These are phyloP conservation scores for Cheilosia vulpina DNA, from an alignment of 2,888 invertebrate species.

Conservation along the genomic window DNA sequence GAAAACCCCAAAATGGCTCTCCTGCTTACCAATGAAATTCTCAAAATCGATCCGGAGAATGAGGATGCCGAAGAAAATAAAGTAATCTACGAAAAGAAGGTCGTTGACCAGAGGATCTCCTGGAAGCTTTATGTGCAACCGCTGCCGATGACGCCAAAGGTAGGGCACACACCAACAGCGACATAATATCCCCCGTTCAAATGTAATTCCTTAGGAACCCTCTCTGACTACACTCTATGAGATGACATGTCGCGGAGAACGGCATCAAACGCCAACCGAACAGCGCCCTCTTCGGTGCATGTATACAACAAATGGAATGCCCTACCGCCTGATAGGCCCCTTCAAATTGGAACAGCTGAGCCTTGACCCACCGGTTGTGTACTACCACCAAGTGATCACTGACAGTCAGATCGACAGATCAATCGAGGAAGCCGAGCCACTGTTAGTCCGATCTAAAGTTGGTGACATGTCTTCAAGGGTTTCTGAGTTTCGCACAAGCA, in stretches of 20 bases:
- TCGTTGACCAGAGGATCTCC: not conserved
- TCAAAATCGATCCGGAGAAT: slow-evolving; percentile 75
- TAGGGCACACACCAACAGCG: not conserved
- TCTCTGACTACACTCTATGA: slow-evolving; percentile 57
- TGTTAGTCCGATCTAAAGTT: slow-evolving; percentile 73
- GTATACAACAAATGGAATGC: slow-evolving; percentile 78
- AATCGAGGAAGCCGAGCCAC: slow-evolving; percentile 40
- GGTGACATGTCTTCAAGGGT: slow-evolving; percentile 25
- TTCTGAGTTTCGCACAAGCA: slow-evolving; percentile 73
- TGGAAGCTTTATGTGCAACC: slow-evolving; percentile 15
- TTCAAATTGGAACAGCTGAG: slow-evolving; percentile 77
- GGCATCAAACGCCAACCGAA: slow-evolving; percentile 82
- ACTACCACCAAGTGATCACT: slow-evolving; percentile 73
- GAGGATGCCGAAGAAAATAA: slow-evolving; percentile 7
- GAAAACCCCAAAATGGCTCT: slow-evolving; percentile 40
- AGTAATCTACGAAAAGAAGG: slow-evolving; percentile 12
- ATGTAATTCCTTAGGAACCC: not conserved
- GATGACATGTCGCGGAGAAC: slow-evolving; percentile 84
- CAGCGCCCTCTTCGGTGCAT: slow-evolving; percentile 79
- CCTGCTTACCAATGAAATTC: slow-evolving; percentile 60
- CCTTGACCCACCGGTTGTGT: slow-evolving; percentile 72
- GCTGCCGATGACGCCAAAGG: not conserved
- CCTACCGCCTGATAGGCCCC: slow-evolving; percentile 73
- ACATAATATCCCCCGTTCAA: not conserved
- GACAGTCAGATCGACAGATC: slow-evolving; percentile 65